These are phyloP conservation scores for Toxonevra muliebris DNA, from an alignment of 2,888 invertebrate genomes.

Conservation along the genomic window DNA sequence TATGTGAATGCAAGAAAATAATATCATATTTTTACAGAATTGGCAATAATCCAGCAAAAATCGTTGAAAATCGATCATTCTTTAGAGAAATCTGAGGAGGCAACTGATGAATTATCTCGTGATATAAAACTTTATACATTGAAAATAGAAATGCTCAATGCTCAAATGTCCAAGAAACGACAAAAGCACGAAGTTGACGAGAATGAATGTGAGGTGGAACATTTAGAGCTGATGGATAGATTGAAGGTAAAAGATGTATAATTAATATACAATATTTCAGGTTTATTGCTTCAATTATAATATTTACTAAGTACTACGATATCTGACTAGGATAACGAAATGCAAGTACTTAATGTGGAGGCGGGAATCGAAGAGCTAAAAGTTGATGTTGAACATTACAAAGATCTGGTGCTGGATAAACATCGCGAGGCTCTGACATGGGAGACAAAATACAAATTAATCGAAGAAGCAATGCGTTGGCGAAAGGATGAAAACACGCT, in stretches of 20 bases:
- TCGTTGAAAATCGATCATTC: slow-evolving; percentile 75
- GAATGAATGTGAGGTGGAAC: slow-evolving; percentile 68
- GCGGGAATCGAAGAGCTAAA: slow-evolving; percentile 74
- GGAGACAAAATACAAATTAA: slow-evolving; percentile 81
- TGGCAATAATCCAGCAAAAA: slow-evolving; percentile 76
- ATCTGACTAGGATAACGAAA: slow-evolving; percentile 73
- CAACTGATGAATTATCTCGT: slow-evolving; percentile 69
- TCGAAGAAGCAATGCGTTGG: slow-evolving; percentile 76
- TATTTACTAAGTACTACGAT: too few species aligned
- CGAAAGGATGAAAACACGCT: slow-evolving; percentile 73
- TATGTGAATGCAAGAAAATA: background rate
- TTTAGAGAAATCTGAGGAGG: slow-evolving; percentile 69
- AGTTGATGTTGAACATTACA: slow-evolving; percentile 70
- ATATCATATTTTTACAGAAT: slow-evolving; percentile 47
- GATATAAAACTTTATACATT: slow-evolving; percentile 71
- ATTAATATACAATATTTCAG: background rate
- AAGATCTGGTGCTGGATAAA: slow-evolving; percentile 70
- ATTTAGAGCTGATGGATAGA: slow-evolving; percentile 67
- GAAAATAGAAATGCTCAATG: slow-evolving; percentile 70
- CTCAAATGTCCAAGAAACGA: slow-evolving; percentile 69
- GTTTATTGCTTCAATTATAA: background rate
- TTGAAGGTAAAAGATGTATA: slow-evolving; percentile 63
- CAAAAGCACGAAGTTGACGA: slow-evolving; percentile 68
- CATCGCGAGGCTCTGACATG: slow-evolving; percentile 79
- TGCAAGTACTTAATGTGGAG: slow-evolving; percentile 73